Conservation (phyloP, 2,888 invertebrate species). For the Hypsopygia costalis region DNA sequence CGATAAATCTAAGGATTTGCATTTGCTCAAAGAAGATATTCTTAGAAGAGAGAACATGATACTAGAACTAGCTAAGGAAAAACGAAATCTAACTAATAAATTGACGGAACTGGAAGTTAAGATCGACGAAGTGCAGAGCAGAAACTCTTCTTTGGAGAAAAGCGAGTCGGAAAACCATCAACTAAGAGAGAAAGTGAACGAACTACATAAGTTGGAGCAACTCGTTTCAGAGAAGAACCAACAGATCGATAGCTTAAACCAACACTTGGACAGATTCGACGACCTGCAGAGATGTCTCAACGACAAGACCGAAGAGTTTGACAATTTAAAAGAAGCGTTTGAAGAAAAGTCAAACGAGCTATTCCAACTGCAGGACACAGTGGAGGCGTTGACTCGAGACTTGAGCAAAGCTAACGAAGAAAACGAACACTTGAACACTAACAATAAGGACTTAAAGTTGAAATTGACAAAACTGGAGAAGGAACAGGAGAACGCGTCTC, state of each 20-base stretch:
- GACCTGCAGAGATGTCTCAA: slow-evolving; percentile 70
- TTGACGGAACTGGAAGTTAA: slow-evolving; percentile 73
- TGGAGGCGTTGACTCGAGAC: slow-evolving; percentile 52
- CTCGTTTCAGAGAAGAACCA: slow-evolving; percentile 78
- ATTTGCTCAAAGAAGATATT: slow-evolving; percentile 78
- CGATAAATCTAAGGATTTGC: slow-evolving; percentile 75
- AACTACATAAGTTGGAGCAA: slow-evolving; percentile 73
- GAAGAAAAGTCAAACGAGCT: slow-evolving; percentile 64
- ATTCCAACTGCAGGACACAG: slow-evolving; percentile 59
- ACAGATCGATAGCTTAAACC: slow-evolving; percentile 75
- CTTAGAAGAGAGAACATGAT: slow-evolving; percentile 80
- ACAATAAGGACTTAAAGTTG: slow-evolving; percentile 58
- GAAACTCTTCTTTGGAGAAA: slow-evolving; percentile 55
- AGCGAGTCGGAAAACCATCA: slow-evolving; percentile 66
- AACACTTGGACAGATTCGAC: slow-evolving; percentile 69
- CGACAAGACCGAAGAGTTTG: slow-evolving; percentile 72
- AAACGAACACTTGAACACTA: slow-evolving; percentile 52
- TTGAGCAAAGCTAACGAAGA: slow-evolving; percentile 62
- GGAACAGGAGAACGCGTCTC: slow-evolving; percentile 65
- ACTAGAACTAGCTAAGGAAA: slow-evolving; percentile 78
- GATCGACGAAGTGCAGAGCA: slow-evolving; percentile 67
- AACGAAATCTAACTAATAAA: slow-evolving; percentile 71
- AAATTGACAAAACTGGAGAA: slow-evolving; percentile 64
- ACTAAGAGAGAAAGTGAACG: slow-evolving; percentile 67
- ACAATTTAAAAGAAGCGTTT: slow-evolving; percentile 68